phyloP scores from a whole-genome alignment of 2,888 invertebrate genomes.

The Plebejus anna region DNA sequence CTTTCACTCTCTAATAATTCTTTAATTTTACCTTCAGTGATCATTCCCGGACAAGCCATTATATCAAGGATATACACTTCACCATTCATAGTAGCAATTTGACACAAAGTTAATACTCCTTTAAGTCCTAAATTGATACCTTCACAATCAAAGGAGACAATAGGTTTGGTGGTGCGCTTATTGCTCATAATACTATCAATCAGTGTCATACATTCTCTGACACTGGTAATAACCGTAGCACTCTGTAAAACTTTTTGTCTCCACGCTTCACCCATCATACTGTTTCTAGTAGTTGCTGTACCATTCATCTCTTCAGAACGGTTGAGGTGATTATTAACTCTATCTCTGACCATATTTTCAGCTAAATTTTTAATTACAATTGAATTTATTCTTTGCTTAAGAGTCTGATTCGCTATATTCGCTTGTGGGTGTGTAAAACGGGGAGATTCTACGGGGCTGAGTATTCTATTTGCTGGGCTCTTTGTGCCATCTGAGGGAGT shows the following conservation, averaged over 20 bases:
- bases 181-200: conserved; percentile 86
- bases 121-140: conserved; percentile 94
- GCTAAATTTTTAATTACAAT: conserved; percentile 93
- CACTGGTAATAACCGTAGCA: conserved; percentile 88
- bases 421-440: conserved; percentile 69
- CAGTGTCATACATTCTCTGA: conserved; percentile 88
- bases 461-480: conserved; percentile 72
- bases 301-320: conserved; percentile 70
- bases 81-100: conserved; percentile 90
- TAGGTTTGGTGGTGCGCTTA: conserved; percentile 76
- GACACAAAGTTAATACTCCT: conserved; percentile 92
- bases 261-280: conserved; percentile 86
- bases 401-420: conserved; percentile 84
- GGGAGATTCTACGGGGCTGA: conserved; percentile 75
- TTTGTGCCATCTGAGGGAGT: conserved; percentile 70
- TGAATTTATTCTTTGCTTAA: conserved; percentile 93
- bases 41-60: conserved; percentile 89
- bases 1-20: conserved; percentile 88
- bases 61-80: conserved; percentile 94
- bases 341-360: conserved; percentile 85
- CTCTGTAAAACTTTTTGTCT: conserved; percentile 89
- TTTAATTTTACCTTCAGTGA: conserved; percentile 88
- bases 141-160: conserved; percentile 94
- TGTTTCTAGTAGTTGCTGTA: conserved; percentile 63
- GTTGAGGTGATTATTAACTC: conserved; percentile 72